Evolutionary conservation across 2,888 invertebrate genomes (phyloP), one percentile per base, ranked within the genome.

Genomic region (Nesidiocoris tenuis): DNA sequence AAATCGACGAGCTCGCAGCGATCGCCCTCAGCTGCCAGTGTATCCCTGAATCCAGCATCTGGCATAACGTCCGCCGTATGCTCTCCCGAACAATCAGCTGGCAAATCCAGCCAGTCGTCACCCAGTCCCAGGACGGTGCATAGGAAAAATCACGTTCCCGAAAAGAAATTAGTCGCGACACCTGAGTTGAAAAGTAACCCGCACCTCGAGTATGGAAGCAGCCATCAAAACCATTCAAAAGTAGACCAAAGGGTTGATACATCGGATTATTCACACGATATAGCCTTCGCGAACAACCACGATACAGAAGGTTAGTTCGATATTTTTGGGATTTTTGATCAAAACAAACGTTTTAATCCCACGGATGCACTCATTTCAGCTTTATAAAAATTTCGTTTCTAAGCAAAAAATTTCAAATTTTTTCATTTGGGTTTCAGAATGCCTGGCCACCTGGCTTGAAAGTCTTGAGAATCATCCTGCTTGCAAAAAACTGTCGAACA

Each of bases 401-500:
- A n/a, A n/a, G n/a, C n/a, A n/a, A n/a, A n/a, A n/a, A n/a, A n/a
- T n/a, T n/a, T n/a, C n/a, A n/a, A n/a, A n/a, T n/a, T n/a, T n/a
- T n/a, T n/a, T n/a, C n/a, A n/a, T n/a, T n/a, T n/a, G n/a, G n/a
- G n/a, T n/a, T 74, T 56, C 61, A 76, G 78, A 66, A 3, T 75
- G 78, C 25, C 16, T 78, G 12, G 59, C 19, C 17, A 67, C 71
- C 1, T 78, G 78, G 78, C 57, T 78, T 17, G 67, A 75, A 12
- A 77, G 74, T 71, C 68, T 78, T 75, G 21, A 63, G 9, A 61
- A 75, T 24, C 78, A 78, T 61, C 78, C 78, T 17, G 78, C 71
- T 2, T 55, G 71, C 21, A 65, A 57, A 21, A 75, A 75, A 18
- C 25, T 72, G 12, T 25, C 75, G 3, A 19, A 71, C 18, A 61